Conservation (phyloP, 2,888 invertebrate species). For the Formica aserva region DNA sequence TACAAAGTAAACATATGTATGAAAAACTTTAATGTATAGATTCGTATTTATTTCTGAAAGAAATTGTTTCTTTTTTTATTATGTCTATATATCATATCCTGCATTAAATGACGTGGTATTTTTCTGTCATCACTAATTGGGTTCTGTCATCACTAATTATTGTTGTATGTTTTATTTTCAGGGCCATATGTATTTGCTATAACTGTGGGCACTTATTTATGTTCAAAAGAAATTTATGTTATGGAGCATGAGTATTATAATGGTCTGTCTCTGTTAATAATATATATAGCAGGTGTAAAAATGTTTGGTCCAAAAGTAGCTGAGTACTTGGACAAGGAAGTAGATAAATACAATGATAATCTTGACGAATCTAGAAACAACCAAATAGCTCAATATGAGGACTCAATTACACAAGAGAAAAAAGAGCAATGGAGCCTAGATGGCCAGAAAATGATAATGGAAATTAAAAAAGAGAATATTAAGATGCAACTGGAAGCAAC, state of each 20-base stretch:
- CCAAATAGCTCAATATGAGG: constrained; percentile 86
- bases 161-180: constrained; percentile 85
- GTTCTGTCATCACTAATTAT: background rate
- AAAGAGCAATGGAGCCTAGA: constrained; percentile 92
- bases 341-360: constrained; percentile 89
- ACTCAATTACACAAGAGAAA: constrained; percentile 90
- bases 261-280: constrained; percentile 90
- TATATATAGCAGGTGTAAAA: constrained; percentile 89
- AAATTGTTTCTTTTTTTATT: background rate
- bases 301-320: constrained; percentile 92
- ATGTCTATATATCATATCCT: background rate
- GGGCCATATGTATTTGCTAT: constrained; percentile 97
- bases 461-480: constrained; percentile 97
- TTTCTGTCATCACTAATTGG: background rate
- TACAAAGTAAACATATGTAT: background rate
- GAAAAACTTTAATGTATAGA: background rate
- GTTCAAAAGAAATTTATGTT: constrained; percentile 98
- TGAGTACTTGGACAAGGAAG: constrained; percentile 90
- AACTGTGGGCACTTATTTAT: constrained; percentile 93
- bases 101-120: background rate
- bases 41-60: background rate
- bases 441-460: constrained; percentile 92
- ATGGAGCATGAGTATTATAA: constrained; percentile 97
- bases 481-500: constrained; percentile 96
- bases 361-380: constrained; percentile 88